Evolutionary conservation across 2,888 invertebrate species (phyloP).

Genomic region (Chydorus sphaericus): DNA sequence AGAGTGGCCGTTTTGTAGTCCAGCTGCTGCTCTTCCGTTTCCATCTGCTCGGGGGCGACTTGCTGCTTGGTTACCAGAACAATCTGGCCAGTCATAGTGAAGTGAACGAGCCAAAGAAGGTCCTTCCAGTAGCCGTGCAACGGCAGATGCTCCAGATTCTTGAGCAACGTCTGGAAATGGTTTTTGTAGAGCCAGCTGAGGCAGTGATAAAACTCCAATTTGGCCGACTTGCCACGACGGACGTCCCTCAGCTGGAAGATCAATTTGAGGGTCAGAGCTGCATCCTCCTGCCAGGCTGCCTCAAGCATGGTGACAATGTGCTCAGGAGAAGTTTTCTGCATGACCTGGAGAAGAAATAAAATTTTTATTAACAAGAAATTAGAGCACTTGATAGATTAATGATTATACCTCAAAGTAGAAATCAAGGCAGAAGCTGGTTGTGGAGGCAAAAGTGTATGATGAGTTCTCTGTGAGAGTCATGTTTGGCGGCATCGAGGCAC

Average conservation of each 20-base stretch:
- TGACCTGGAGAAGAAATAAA: too few species aligned
- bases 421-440: constrained; percentile 17
- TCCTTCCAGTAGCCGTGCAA: constrained; percentile 20
- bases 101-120: constrained; percentile 16
- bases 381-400: too few species aligned
- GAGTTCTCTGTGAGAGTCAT: constrained; percentile 17
- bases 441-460: constrained; percentile 16
- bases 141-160: constrained; percentile 16
- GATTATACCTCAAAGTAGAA: constrained; percentile 19
- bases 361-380: too few species aligned
- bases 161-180: constrained; percentile 18
- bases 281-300: constrained; percentile 16
- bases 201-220: constrained; percentile 18
- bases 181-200: constrained; percentile 18
- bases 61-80: constrained; percentile 6
- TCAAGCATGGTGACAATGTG: constrained; percentile 5
- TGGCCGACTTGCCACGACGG: constrained; percentile 18
- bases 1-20: neutral
- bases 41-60: neutral
- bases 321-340: constrained; percentile 16
- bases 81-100: constrained; percentile 16
- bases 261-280: constrained; percentile 17
- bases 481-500: too few species aligned
- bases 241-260: constrained; percentile 17
- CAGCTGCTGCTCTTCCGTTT: neutral